Conservation (phyloP, 2,113 vertebrate species). For the Hyperoodon ampullatus region DNA sequence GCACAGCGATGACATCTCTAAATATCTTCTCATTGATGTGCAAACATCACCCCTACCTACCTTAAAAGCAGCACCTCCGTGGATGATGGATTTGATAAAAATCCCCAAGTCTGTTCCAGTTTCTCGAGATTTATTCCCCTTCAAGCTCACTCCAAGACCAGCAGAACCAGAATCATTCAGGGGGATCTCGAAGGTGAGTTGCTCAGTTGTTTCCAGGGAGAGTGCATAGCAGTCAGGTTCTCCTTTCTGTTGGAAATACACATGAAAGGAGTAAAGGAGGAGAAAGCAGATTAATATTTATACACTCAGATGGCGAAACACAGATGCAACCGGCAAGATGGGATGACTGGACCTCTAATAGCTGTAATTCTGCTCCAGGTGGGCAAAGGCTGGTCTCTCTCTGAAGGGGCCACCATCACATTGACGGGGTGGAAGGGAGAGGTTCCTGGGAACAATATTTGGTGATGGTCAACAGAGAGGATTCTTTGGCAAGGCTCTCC, state of each 20-base stretch:
- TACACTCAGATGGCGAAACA: neutral
- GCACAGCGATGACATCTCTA: accelerated
- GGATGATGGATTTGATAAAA: constrained; percentile 98
- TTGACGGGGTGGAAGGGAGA: neutral
- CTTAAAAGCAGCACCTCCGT: constrained; percentile 97
- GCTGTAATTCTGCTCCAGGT: neutral
- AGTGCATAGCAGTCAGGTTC: constrained; percentile 84
- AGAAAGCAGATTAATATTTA: neutral
- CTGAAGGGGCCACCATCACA: neutral
- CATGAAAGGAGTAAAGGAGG: constrained; percentile 23
- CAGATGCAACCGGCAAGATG: neutral
- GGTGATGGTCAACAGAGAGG: neutral
- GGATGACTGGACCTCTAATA: neutral
- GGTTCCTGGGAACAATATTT: neutral
- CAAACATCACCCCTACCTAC: constrained; percentile 79
- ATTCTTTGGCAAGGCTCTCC: neutral
- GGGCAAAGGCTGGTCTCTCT: neutral
- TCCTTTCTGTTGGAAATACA: constrained; percentile 85
- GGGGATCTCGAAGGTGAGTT: constrained; percentile 96
- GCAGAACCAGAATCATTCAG: constrained; percentile 97
- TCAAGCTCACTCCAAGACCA: constrained; percentile 96
- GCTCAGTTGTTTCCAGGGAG: constrained; percentile 90
- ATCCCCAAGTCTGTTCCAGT: constrained; percentile 96
- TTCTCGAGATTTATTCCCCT: constrained; percentile 97
- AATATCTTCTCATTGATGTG: accelerated